Conservation (phyloP, 2,797 vertebrate species). For the Morelia viridis region DNA sequence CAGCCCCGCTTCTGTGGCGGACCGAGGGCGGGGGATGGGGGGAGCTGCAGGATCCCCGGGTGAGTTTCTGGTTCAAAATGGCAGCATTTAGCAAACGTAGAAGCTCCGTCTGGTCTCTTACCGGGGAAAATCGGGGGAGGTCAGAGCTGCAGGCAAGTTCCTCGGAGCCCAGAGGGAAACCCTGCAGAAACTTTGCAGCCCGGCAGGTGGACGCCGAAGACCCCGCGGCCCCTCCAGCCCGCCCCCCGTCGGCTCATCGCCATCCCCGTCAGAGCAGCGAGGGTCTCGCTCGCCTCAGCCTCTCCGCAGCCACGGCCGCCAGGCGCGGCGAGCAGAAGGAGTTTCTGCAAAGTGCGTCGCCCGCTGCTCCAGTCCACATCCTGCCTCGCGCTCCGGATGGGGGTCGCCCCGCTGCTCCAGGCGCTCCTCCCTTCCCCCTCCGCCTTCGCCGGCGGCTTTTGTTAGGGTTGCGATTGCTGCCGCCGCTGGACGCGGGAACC, state of each 20-base stretch:
- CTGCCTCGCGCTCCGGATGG: too few species aligned
- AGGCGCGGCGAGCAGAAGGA: slow-evolving; percentile 55
- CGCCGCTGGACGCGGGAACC: not conserved
- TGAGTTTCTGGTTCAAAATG: slow-evolving; percentile 57
- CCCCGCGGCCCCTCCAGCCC: not conserved
- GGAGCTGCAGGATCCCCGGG: not conserved
- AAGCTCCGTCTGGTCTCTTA: slow-evolving; percentile 58
- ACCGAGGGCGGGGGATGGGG: too few species aligned
- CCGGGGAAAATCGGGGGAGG: slow-evolving; percentile 58
- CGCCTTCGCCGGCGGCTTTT: not conserved
- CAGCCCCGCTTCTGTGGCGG: not conserved
- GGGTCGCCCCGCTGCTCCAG: not conserved
- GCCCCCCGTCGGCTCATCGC: slow-evolving; percentile 32
- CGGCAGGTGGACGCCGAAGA: slow-evolving; percentile 53
- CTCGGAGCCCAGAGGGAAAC: slow-evolving; percentile 57
- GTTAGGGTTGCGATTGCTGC: not conserved
- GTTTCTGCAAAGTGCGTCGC: slow-evolving; percentile 57
- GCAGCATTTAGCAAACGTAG: slow-evolving; percentile 45
- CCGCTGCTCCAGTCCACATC: not conserved
- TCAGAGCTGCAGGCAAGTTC: slow-evolving; percentile 43
- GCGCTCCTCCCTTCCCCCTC: not conserved
- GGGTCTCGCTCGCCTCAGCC: slow-evolving; percentile 27
- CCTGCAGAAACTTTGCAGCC: slow-evolving; percentile 75
- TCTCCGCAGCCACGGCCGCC: slow-evolving; percentile 35
- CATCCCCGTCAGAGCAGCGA: slow-evolving; percentile 38